Evolutionary conservation across 2,113 vertebrate genomes (phyloP).

Genomic region (Xenopus borealis): DNA sequence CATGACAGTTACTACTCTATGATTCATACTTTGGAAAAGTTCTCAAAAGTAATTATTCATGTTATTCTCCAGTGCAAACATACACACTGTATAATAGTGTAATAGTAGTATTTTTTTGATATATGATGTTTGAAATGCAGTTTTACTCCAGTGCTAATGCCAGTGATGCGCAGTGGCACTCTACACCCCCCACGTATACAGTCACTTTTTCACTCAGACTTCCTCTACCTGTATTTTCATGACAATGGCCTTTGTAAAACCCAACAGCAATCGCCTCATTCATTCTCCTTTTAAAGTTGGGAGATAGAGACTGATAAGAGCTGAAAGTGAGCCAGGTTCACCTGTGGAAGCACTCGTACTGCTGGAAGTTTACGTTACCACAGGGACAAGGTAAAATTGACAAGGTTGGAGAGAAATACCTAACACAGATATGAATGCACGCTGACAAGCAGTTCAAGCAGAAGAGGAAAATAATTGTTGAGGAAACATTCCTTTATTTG

Average conservation of each 20-base stretch:
- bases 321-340: constrained; percentile 59
- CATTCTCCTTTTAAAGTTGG: constrained; percentile 51
- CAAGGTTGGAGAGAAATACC: constrained; percentile 54
- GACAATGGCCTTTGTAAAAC: constrained; percentile 60
- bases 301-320: constrained; percentile 58
- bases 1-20: too few species aligned
- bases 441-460: constrained; percentile 65
- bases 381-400: constrained; percentile 49
- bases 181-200: too few species aligned
- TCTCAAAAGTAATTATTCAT: too few species aligned
- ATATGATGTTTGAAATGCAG: too few species aligned
- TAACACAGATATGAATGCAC: constrained; percentile 51
- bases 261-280: constrained; percentile 58
- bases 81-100: too few species aligned
- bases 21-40: too few species aligned
- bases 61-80: too few species aligned
- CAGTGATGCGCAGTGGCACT: too few species aligned
- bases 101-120: too few species aligned
- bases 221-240: constrained; percentile 49
- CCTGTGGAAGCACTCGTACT: constrained; percentile 52
- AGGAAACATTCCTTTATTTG: constrained; percentile 57
- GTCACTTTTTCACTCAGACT: background rate
- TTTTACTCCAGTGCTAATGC: too few species aligned
- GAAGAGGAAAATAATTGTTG: constrained; percentile 57
- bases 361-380: constrained; percentile 44